Percentiles rank a stretch among this genome's conserved stretches.
Evolutionary conservation across 2,888 invertebrate genomes (phyloP).

Genomic region (Drosophila recens): DNA sequence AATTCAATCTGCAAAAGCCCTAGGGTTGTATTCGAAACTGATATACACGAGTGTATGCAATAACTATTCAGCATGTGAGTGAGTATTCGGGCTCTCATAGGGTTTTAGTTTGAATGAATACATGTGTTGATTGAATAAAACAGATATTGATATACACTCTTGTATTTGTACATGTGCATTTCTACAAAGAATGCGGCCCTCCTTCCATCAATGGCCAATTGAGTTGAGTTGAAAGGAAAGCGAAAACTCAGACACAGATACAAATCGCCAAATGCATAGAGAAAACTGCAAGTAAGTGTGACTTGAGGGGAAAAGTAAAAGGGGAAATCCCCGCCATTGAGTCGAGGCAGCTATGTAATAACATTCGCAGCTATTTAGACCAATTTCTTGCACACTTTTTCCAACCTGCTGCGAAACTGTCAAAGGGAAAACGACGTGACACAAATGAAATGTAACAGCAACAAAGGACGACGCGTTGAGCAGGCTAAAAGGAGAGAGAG

Average conservation of each 20-base stretch:
- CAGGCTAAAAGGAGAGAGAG: not conserved
- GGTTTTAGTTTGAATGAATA: conserved; percentile 24
- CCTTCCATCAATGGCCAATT: conserved; percentile 47
- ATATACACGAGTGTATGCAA: not conserved
- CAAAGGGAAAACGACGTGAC: conserved; percentile 59
- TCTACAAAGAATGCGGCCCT: conserved; percentile 13
- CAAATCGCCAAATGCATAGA: conserved; percentile 29
- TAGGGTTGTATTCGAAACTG: not conserved
- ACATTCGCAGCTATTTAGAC: conserved; percentile 70
- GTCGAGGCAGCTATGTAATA: conserved; percentile 50
- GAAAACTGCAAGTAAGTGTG: conserved; percentile 26
- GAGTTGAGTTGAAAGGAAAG: conserved; percentile 16
- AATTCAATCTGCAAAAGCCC: not conserved
- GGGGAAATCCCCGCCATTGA: conserved; percentile 9
- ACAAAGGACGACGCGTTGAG: conserved; percentile 45
- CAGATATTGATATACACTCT: conserved; percentile 34
- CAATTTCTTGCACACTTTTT: conserved; percentile 52
- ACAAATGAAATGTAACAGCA: conserved; percentile 63
- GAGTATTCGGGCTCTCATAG: conserved; percentile 5
- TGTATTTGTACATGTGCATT: conserved; percentile 3
- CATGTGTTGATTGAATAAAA: conserved; percentile 53
- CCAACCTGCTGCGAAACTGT: conserved; percentile 45
- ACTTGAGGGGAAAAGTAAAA: not conserved
- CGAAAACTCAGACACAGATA: conserved; percentile 20
- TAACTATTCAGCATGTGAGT: conserved; percentile 15